Evolutionary conservation across 1,140 invertebrate genomes (phyloP).

Genomic region (Triops longicaudatus): DNA sequence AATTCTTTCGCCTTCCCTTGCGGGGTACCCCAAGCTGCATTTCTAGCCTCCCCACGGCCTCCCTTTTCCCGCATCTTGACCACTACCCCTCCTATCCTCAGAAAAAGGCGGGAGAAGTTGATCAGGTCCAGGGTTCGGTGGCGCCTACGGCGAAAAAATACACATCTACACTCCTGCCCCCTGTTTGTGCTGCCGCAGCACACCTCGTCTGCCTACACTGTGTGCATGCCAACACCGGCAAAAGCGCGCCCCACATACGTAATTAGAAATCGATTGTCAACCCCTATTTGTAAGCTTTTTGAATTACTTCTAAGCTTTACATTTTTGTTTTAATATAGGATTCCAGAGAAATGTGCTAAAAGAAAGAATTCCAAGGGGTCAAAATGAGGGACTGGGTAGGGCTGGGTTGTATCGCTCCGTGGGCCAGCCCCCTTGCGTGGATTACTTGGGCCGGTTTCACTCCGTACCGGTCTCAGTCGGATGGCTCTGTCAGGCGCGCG

Average conservation of each 20-base stretch:
- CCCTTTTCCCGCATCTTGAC: neutral
- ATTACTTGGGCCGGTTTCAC: neutral
- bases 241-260: neutral
- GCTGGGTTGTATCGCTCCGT: neutral
- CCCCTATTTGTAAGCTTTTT: no score
- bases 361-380: neutral
- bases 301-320: no score
- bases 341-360: neutral
- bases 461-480: neutral
- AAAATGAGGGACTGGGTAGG: neutral
- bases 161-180: neutral
- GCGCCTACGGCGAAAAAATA: constrained; percentile 7
- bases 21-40: neutral
- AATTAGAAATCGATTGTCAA: no score
- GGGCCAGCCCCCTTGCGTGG: neutral
- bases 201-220: neutral
- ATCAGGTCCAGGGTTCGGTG: neutral
- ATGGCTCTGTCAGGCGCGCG: neutral
- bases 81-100: neutral
- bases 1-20: neutral
- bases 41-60: neutral
- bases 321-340: no score
- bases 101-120: constrained; percentile 9
- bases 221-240: neutral
- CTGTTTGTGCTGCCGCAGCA: neutral